Base-by-base conservation (phyloP, 2,888 invertebrate genomes). In the Diaprepes abbreviatus region DNA sequence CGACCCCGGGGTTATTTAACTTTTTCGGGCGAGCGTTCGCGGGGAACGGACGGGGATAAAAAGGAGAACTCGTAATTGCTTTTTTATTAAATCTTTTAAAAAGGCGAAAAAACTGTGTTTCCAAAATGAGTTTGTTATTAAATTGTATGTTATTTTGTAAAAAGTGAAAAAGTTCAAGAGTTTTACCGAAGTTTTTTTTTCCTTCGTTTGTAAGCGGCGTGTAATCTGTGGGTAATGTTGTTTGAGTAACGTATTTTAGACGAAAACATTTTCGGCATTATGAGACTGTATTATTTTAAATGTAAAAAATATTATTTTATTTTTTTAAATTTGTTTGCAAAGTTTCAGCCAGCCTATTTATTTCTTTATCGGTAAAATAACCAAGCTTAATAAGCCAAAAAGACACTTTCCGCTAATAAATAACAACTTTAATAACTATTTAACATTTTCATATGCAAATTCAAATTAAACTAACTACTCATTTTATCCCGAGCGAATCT, bases 1-100 rank as follows among this genome's bases (percentile, higher is more conserved):
- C 45, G 36, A n/a, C 58, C 55, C 33, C 52, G n/a, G 38, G 43
- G 31, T 59, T 45, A 28, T 66, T 59, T 40, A 66, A 66, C 52
- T 60, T 66, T 43, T 50, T 52, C 45, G 17, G 17, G 57, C 24
- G 40, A 21, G 55, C 31, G 35, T 54, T 28, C 52, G n/a, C 45
- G 57, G 21, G 14, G 21, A 10, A 45, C 57, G 57, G 24, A 24
- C n/a, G 21, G 24, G 43, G 43, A 63, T 35, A 52, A 68, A 63
- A 48, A 48, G 58, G 52, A 38, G 45, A 35, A 58, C 62, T 58
- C 40, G 62, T 70, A 70, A 70, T 70, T 40, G 70, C 66, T 70
- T 70, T 70, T 70, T 70, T 70, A 70, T 70, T 70, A 70, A 70
- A 70, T 66, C 70, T 66, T 68, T 63, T 21, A 68, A 68, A 68